Conservation (phyloP, 2,113 vertebrate genomes). For the Quiscalus mexicanus region DNA sequence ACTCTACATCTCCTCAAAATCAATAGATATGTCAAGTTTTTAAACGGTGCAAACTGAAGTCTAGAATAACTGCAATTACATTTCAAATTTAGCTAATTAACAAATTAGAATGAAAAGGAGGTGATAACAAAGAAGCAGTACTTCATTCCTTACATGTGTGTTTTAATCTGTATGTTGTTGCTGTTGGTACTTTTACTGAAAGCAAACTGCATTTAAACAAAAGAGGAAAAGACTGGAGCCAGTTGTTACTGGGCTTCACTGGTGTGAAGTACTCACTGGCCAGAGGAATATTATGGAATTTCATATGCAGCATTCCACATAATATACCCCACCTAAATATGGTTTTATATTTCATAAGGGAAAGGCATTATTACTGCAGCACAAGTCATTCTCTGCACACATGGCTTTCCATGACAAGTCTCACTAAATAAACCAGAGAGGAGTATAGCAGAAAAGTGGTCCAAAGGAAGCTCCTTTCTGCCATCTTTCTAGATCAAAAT, state of each 20-base stretch:
- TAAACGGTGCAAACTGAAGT: background rate
- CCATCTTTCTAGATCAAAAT: background rate
- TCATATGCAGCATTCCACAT: background rate
- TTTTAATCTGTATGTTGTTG: background rate
- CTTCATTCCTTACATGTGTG: background rate
- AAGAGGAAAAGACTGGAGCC: background rate
- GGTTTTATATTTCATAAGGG: background rate
- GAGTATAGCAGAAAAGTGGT: background rate
- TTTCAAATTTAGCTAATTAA: background rate
- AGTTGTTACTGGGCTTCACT: background rate
- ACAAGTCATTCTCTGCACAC: background rate
- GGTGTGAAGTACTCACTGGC: background rate
- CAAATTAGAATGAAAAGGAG: background rate
- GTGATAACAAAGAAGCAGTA: background rate
- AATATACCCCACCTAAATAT: background rate
- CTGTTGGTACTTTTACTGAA: background rate
- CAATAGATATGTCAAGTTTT: background rate
- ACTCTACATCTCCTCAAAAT: slow-evolving; percentile 67
- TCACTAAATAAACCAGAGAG: background rate
- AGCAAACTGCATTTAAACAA: background rate
- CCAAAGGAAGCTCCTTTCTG: background rate
- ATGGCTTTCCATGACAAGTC: background rate
- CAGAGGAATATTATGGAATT: background rate
- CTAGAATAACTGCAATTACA: background rate
- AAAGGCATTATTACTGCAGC: background rate